Evolutionary conservation across 2,113 vertebrate species (phyloP), one percentile per base, ranked within the genome.

Genomic region (Solea senegalensis): DNA sequence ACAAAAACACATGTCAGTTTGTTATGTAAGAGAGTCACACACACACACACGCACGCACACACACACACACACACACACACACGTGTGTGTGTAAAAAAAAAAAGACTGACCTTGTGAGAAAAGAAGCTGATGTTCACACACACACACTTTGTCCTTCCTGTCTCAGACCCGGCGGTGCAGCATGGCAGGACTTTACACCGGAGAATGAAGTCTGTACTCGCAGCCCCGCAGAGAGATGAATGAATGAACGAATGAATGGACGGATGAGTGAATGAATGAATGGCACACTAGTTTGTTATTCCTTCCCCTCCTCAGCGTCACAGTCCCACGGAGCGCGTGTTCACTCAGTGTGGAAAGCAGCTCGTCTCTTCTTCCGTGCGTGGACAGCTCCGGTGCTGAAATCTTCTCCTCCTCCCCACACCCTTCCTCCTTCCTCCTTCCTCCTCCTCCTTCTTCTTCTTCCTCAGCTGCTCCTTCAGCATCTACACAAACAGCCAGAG

Each of bases 351-450:
- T 59, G 41, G n/a, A 69, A 3, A 49, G 26, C 57, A 69, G 61
- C 61, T 84, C 41, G 41, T 43, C 6, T 21, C 21, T 21, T 21
- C 41, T 43, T 2, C 43, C 4, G 43, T 51, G 51, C 16, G 67
- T 48, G 82, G 90, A 94, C 91, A 94, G 93, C 91, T 90, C 92
- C 92, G 63, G 93, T 94, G 85, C 93, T 94, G 92, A 94, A 91
- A 80, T 83, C 67, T 76, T 10, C 8, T 51, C 27, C 34, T 5
- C 34, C 28, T 12, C 1, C 14, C 1, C 28, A 28, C 14, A 26
- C 44, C 8, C 45, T 13, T 14, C 2, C 45, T 13, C 45, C 4
- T 14, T 3, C 45, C 4, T 14, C 45, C 45, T 48, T 14, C 45
- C 45, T 48, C 45, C 14, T 48, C 4, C 4, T 48, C 14, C 14